phyloP scores from a whole-genome alignment of 2,113 vertebrate genomes.

The Saccopteryx leptura region DNA sequence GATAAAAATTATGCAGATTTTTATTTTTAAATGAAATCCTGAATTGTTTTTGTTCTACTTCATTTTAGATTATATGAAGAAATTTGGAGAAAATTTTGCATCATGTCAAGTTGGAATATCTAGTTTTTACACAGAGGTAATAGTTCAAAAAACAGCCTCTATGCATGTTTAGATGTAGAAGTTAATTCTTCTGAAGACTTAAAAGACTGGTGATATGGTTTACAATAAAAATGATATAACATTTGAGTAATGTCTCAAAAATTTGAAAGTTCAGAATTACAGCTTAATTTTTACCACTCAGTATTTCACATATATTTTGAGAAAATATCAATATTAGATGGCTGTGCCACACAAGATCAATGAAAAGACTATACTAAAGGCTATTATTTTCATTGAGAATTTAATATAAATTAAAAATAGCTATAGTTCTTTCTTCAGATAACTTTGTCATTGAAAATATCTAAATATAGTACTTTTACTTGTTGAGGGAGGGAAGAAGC shows the following conservation, averaged over 20 bases:
- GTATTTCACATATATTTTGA: constrained; percentile 59
- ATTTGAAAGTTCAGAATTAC: background rate
- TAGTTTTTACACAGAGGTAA: constrained; percentile 91
- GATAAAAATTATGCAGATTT: constrained; percentile 8
- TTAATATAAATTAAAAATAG: constrained; percentile 54
- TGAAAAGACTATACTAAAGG: constrained; percentile 19
- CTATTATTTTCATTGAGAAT: constrained; percentile 17
- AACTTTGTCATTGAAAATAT: constrained; percentile 17
- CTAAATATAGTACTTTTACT: constrained; percentile 9
- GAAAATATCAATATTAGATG: constrained; percentile 32
- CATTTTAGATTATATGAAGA: constrained; percentile 88
- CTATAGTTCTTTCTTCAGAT: constrained; percentile 14
- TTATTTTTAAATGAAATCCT: constrained; percentile 64
- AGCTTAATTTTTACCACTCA: constrained; percentile 15
- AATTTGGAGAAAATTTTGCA: constrained; percentile 89
- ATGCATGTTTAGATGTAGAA: background rate
- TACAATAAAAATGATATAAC: background rate
- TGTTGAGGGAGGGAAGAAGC: background rate
- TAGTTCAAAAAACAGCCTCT: constrained; percentile 58
- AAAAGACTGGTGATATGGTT: background rate
- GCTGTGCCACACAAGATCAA: background rate
- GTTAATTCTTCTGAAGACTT: constrained; percentile 2
- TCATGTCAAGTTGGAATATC: constrained; percentile 94
- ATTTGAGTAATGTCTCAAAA: constrained; percentile 1
- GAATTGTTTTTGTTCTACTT: constrained; percentile 69